Evolutionary conservation across 2,888 invertebrate species (phyloP).

Genomic region (Orthosia cruda): DNA sequence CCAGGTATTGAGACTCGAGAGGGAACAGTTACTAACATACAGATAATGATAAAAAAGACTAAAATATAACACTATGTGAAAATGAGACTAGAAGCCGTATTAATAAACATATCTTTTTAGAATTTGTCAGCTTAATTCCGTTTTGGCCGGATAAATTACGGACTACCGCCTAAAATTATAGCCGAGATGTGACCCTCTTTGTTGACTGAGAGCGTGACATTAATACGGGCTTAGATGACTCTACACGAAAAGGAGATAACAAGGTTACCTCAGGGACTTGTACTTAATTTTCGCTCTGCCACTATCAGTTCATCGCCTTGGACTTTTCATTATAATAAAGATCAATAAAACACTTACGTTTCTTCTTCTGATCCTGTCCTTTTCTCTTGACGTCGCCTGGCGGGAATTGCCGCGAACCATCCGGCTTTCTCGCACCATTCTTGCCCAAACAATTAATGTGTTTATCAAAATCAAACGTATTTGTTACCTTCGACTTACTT

Average conservation of each 20-base stretch:
- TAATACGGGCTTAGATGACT: background rate
- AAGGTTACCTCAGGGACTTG: constrained; percentile 22
- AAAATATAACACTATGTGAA: background rate
- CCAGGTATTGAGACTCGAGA: background rate
- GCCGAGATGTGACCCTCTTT: background rate
- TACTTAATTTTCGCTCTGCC: constrained; percentile 17
- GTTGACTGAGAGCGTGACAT: background rate
- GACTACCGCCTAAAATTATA: background rate
- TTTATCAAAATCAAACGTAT: constrained; percentile 88
- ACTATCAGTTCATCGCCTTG: background rate
- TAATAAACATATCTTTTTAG: background rate
- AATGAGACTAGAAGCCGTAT: background rate
- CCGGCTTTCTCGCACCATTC: constrained; percentile 67
- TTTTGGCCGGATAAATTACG: background rate
- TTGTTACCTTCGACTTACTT: constrained; percentile 79
- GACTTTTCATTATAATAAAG: constrained; percentile 4
- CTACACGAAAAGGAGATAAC: constrained; percentile 1
- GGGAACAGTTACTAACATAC: background rate
- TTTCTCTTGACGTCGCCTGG: constrained; percentile 87
- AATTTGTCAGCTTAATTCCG: background rate
- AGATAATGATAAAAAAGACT: background rate
- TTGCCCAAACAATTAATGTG: constrained; percentile 84
- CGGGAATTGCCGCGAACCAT: constrained; percentile 88
- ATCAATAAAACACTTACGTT: constrained; percentile 78
- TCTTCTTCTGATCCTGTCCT: constrained; percentile 80